These are phyloP conservation scores for Ursus arctos DNA, from an alignment of 2,113 vertebrate genomes.

Conservation along the genomic window DNA sequence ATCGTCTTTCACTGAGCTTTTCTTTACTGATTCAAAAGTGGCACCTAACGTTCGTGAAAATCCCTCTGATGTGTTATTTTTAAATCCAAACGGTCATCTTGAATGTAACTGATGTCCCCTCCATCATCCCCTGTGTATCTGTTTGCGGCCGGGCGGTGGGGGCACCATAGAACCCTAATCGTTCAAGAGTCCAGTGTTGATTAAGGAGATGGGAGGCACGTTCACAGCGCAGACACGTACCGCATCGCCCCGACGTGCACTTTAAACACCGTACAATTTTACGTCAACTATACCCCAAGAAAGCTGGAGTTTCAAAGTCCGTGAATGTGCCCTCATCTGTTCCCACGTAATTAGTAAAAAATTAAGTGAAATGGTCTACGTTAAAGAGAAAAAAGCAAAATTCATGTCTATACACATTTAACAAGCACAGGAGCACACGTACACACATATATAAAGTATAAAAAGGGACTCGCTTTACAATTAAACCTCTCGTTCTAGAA, in stretches of 20 bases:
- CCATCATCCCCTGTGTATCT: background rate
- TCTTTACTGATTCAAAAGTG: slow-evolving; percentile 58
- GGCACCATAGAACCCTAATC: background rate
- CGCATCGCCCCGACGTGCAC: fast-evolving
- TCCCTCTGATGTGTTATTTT: background rate
- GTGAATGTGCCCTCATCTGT: background rate
- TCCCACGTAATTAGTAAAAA: background rate
- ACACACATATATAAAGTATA: background rate
- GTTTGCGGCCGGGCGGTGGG: background rate
- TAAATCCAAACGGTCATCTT: background rate
- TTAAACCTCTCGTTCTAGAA: background rate
- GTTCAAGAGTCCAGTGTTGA: background rate
- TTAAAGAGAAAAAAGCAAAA: background rate
- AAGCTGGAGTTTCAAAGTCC: background rate
- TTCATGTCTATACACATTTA: background rate
- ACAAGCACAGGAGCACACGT: background rate
- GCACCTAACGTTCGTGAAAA: slow-evolving; percentile 5
- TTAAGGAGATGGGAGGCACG: background rate
- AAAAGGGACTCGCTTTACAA: background rate
- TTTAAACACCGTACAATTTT: background rate
- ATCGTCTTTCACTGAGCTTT: slow-evolving; percentile 68
- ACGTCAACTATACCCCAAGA: fast-evolving
- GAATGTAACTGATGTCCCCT: background rate
- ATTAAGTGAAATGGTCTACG: background rate
- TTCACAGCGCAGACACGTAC: fast-evolving